phyloP scores from a whole-genome alignment of 2,113 vertebrate species.

The Thunnus thynnus region DNA sequence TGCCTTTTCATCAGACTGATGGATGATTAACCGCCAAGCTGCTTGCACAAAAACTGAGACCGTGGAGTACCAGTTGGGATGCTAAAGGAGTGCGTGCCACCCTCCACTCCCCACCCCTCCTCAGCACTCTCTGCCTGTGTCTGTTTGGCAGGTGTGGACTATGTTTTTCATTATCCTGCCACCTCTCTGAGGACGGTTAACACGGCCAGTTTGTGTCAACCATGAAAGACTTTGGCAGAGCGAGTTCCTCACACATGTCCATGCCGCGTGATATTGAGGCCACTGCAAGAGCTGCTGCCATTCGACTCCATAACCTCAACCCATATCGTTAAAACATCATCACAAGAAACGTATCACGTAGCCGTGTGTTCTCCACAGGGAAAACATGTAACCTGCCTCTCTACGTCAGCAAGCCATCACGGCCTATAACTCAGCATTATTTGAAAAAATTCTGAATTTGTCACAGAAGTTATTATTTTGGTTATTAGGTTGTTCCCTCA shows the following conservation, averaged over 20 bases:
- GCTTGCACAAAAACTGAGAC: constrained; percentile 15
- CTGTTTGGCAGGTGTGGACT: constrained; percentile 30
- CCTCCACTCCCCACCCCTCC: too few species aligned
- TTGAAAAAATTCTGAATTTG: neutral
- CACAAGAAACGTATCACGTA: neutral
- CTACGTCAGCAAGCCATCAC: neutral
- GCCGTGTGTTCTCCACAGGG: neutral
- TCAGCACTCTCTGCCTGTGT: constrained; percentile 1
- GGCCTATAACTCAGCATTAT: neutral
- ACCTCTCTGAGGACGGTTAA: constrained; percentile 3
- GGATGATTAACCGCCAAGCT: neutral
- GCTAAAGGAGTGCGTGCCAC: neutral
- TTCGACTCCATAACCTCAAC: neutral
- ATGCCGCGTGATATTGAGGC: neutral
- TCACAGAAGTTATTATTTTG: neutral
- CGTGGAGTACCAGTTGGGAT: neutral
- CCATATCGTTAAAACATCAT: neutral
- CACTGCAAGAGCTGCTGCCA: constrained; percentile 6
- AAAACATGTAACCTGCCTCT: neutral
- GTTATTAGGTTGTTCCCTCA: neutral
- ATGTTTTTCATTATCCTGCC: constrained; percentile 23
- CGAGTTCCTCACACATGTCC: constrained; percentile 18
- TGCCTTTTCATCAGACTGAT: constrained; percentile 1
- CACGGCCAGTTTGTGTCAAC: neutral
- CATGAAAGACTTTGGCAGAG: constrained; percentile 24